Evolutionary conservation across 2,888 invertebrate genomes (phyloP), one percentile per base, ranked within the genome.

Genomic region (Nasonovia ribisnigri): DNA sequence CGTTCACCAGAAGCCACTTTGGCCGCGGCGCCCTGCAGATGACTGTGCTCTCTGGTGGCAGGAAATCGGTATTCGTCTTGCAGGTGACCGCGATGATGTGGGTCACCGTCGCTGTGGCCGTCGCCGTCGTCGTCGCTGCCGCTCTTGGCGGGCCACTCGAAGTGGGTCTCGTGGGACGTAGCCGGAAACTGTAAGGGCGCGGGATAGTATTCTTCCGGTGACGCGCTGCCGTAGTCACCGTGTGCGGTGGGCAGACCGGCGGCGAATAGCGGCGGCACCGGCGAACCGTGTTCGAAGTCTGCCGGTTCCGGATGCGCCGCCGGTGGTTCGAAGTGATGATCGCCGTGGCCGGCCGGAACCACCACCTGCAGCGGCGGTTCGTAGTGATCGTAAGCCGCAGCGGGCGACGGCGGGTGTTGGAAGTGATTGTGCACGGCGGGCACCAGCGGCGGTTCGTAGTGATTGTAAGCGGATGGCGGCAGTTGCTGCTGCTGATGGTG

Each of bases 191-290:
- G 93, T 3, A 93, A 13, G 11, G 90, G 93, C 24, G 48, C 57
- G 24, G 93, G 48, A 48, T 90, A 60, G 86, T 93, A 93, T 51
- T 93, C 54, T 29, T 93, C 90, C 8, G 86, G 93, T 29, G 93
- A 48, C 57, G 90, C 90, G 48, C 93, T 93, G 5, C 93, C 93
- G 93, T 93, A 93, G 42, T 93, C 93, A 3, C 90, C 93, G 29
- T 93, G 93, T 6, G 86, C 86, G 60, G 90, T 90, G 29, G 90
- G 86, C 42, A 90, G 29, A 20, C 84, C 84, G 36, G 57, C 89
- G 89, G 84, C 92, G 77, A 88, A 92, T 16, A 88, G 88, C 54
- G 88, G 48, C 3, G 86, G 42, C 11, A 36, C 5, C 60, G 60
- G 36, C 42, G 60, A 43, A 42, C 42, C 48, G 86, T 90, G 90